phyloP scores from a whole-genome alignment of 2,113 vertebrate species.

The Brachypodius melanocephalos region DNA sequence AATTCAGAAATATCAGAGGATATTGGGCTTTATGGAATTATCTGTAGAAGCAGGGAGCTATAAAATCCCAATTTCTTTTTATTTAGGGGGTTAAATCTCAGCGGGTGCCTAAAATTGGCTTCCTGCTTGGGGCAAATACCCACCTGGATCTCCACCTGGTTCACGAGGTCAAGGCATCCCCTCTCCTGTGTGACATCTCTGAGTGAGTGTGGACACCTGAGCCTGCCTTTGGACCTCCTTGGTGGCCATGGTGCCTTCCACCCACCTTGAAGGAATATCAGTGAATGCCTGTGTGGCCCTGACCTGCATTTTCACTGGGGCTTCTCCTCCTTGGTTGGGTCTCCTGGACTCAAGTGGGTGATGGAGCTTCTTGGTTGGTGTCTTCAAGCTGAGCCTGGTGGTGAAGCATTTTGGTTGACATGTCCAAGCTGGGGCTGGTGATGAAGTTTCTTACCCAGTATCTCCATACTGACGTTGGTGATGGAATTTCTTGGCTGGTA shows the following conservation, averaged over 20 bases:
- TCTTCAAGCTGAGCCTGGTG: background rate
- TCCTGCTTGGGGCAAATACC: background rate
- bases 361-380: background rate
- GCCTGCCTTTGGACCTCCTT: background rate
- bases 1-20: background rate
- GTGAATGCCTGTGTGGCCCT: rapidly evolving
- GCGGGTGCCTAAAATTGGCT: background rate
- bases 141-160: background rate
- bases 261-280: background rate
- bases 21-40: background rate
- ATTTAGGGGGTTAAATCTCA: background rate
- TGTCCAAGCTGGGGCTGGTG: background rate
- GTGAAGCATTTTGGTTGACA: background rate
- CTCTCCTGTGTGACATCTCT: background rate
- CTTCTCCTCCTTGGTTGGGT: background rate
- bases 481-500: rapidly evolving
- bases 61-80: background rate
- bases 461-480: rapidly evolving
- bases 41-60: background rate
- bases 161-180: background rate
- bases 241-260: background rate
- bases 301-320: background rate
- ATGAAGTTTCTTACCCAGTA: background rate
- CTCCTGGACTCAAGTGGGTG: background rate
- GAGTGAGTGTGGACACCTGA: background rate